These are phyloP conservation scores for Indicator indicator DNA, from an alignment of 2,113 vertebrate species.

Conservation along the genomic window DNA sequence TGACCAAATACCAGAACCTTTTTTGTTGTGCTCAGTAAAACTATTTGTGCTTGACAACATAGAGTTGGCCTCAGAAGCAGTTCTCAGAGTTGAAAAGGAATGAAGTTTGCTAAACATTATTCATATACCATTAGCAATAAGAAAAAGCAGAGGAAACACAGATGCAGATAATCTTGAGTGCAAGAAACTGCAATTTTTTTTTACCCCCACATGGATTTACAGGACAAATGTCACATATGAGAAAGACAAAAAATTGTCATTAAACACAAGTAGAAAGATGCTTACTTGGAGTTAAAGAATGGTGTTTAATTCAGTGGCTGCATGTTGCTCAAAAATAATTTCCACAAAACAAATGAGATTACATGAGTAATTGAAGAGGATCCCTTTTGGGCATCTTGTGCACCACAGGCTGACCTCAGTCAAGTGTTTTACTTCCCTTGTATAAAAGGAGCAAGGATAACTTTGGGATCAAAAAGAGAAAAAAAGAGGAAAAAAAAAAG, in stretches of 20 bases:
- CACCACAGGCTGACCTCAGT: not conserved
- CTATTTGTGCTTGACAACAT: not conserved
- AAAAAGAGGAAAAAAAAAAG: not conserved
- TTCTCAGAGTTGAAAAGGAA: not conserved
- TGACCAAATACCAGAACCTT: not conserved
- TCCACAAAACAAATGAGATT: not conserved
- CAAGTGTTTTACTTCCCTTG: not conserved
- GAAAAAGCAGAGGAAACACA: constrained; percentile 27
- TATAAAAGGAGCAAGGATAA: not conserved
- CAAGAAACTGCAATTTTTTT: not conserved
- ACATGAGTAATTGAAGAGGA: not conserved
- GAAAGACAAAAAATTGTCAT: constrained; percentile 20
- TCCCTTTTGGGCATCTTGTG: not conserved
- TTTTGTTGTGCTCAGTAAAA: not conserved
- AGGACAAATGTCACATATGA: not conserved
- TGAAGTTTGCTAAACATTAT: not conserved
- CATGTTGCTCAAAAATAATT: not conserved
- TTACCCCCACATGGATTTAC: not conserved
- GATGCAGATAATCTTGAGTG: not conserved
- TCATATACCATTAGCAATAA: not conserved
- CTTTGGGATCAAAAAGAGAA: not conserved
- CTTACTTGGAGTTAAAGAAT: not conserved
- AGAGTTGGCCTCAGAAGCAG: not conserved
- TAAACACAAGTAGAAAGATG: constrained; percentile 8
- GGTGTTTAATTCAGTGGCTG: not conserved